Base-by-base conservation (phyloP, 1,140 invertebrate genomes). In the Nautilus pompilius region DNA sequence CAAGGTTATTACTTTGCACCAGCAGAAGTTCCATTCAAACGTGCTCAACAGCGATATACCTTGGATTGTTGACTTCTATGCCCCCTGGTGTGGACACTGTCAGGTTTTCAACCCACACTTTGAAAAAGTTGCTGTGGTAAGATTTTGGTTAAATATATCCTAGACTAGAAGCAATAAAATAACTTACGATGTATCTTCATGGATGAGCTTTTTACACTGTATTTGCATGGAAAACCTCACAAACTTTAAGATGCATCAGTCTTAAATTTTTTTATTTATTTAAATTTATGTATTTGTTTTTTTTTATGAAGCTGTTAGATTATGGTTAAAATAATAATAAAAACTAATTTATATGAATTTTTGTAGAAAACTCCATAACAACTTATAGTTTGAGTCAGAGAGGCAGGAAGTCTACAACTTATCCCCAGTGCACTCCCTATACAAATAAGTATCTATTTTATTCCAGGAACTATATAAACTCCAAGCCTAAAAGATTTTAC, bases 51-150 rank as follows among this genome's bases (percentile, higher is more conserved):
- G 79, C 66, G 74, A 41, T 17, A 76, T 80, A 36, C 87, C 70
- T 0, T 90, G 89, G 88, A 65, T 91, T 15, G 81, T 92, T 15
- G 89, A 91, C 77, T 92, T 89, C 78, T 91, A 87, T 79, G 88
- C 89, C 5, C 89, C 90, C 0, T 91, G 90, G 89, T 91, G 90
- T 81, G 87, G 87, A 5, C 89, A 88, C 74, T 91, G 90, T 73
- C 86, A 88, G 69, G 80, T 84, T 46, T 88, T 91, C 76, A 87
- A 88, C 65, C 89, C 89, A 29, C 87, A 90, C 67, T 90, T 89
- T 83, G 84, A 87, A 69, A 82, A 84, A 66, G 84, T 89, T 34
- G 87, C 89, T 24, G 83, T 87, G 81, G 89, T 90, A 82, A 79
- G 73, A 67, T 29, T 22, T 32, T n/a, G 58, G 51, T 26, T n/a